phyloP scores from a whole-genome alignment of 1,140 invertebrate genomes.

The Paracyclopina nana region DNA sequence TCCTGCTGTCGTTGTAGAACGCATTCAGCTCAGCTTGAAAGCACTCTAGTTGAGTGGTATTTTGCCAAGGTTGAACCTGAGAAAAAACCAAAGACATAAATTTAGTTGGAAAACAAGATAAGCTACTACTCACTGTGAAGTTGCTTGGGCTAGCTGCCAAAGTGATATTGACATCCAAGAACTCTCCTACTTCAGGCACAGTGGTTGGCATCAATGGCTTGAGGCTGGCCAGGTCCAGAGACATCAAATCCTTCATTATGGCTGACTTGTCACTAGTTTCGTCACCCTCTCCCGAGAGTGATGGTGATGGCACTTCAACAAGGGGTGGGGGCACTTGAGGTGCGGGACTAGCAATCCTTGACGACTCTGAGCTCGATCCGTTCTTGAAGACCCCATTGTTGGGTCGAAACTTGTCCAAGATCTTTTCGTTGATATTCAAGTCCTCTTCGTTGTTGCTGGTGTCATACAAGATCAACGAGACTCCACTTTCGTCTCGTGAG shows the following conservation, averaged over 20 bases:
- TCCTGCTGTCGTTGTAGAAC: conserved; percentile 26
- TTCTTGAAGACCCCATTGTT: conserved; percentile 18
- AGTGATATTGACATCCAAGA: conserved; percentile 35
- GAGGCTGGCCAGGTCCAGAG: not conserved
- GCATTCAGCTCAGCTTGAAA: conserved; percentile 33
- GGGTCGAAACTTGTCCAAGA: conserved; percentile 19
- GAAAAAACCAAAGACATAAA: not conserved
- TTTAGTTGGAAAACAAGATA: not conserved
- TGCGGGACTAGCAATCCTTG: too few species aligned
- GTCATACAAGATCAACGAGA: conserved; percentile 8
- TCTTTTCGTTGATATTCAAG: conserved; percentile 23
- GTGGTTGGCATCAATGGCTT: conserved; percentile 22
- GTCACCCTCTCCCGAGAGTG: not conserved
- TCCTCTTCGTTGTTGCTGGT: conserved; percentile 20
- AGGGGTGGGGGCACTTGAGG: too few species aligned
- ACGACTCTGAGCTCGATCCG: conserved; percentile 23
- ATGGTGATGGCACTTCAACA: too few species aligned
- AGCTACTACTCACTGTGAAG: conserved; percentile 26
- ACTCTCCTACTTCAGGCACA: conserved; percentile 26
- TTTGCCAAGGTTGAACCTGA: conserved; percentile 19
- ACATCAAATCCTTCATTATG: not conserved
- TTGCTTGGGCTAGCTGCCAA: conserved; percentile 37
- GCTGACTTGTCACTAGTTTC: not conserved
- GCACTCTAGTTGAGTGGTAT: conserved; percentile 22
- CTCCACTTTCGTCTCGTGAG: not conserved